These are phyloP conservation scores for Lithosia quadra DNA, from an alignment of 2,888 invertebrate species.

Conservation along the genomic window DNA sequence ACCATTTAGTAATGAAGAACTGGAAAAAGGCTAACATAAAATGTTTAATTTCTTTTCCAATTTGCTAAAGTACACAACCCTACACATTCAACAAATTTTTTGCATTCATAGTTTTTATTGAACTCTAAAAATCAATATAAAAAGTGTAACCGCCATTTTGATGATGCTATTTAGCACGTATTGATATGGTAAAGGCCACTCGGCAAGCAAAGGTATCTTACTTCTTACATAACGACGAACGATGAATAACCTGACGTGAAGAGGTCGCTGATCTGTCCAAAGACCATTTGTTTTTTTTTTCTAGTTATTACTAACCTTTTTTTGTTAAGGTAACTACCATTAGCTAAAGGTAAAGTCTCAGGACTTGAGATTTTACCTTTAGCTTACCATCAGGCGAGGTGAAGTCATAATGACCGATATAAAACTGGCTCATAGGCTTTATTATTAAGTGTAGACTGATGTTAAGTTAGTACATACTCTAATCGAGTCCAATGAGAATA, in stretches of 20 bases:
- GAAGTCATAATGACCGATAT: no score
- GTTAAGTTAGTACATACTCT: no score
- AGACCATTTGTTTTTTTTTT: not conserved
- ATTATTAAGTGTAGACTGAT: no score
- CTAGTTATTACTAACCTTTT: not conserved
- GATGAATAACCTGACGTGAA: constrained; percentile 7
- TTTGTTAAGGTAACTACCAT: not conserved
- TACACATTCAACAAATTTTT: not conserved
- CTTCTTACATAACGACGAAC: not conserved
- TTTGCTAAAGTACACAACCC: not conserved
- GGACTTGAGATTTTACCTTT: no score
- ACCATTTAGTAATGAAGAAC: no score
- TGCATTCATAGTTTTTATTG: not conserved
- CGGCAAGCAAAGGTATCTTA: not conserved
- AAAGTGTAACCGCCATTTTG: constrained; percentile 1
- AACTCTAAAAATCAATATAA: not conserved
- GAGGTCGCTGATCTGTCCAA: constrained; percentile 6
- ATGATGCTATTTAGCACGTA: not conserved
- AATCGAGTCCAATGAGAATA: no score
- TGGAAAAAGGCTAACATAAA: no score
- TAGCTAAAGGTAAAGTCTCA: no score
- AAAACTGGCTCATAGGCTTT: no score
- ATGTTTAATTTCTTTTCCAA: not conserved
- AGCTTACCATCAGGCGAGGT: no score
- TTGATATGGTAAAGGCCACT: not conserved